Evolutionary conservation across 2,888 invertebrate species (phyloP).

Genomic region (Lobophora halterata): DNA sequence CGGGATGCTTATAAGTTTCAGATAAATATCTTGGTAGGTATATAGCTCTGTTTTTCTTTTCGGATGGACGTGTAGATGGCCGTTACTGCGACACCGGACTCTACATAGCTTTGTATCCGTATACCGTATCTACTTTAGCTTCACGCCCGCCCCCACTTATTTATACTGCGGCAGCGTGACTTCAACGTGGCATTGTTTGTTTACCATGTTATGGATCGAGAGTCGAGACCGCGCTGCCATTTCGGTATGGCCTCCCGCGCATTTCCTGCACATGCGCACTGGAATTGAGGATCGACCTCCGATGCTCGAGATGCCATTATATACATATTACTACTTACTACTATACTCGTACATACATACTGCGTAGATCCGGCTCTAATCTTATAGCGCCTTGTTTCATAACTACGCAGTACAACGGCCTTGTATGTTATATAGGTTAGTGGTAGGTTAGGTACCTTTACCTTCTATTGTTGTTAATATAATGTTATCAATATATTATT

Average conservation of each 20-base stretch:
- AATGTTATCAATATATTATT: too few relatives aligned
- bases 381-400: constrained; percentile 6
- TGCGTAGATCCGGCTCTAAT: constrained; percentile 14
- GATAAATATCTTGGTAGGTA: too few relatives aligned
- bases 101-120: too few relatives aligned
- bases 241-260: constrained; percentile 39
- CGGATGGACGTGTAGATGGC: too few relatives aligned
- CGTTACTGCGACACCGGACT: too few relatives aligned
- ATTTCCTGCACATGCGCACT: constrained; percentile 54
- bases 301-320: constrained; percentile 12
- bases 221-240: constrained; percentile 36
- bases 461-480: too few relatives aligned
- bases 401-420: constrained; percentile 25
- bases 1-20: too few relatives aligned
- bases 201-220: constrained; percentile 37
- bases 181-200: constrained; percentile 35
- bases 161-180: constrained; percentile 16
- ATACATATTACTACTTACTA: too few relatives aligned
- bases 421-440: constrained; percentile 33
- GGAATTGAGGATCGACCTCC: constrained; percentile 20
- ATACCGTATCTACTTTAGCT: too few relatives aligned
- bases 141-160: too few relatives aligned
- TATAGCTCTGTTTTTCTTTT: too few relatives aligned
- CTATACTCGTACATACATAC: constrained; percentile 1
- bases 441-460: too few relatives aligned